Evolutionary conservation across 2,797 vertebrate genomes (phyloP).

Genomic region (Perodicticus potto): DNA sequence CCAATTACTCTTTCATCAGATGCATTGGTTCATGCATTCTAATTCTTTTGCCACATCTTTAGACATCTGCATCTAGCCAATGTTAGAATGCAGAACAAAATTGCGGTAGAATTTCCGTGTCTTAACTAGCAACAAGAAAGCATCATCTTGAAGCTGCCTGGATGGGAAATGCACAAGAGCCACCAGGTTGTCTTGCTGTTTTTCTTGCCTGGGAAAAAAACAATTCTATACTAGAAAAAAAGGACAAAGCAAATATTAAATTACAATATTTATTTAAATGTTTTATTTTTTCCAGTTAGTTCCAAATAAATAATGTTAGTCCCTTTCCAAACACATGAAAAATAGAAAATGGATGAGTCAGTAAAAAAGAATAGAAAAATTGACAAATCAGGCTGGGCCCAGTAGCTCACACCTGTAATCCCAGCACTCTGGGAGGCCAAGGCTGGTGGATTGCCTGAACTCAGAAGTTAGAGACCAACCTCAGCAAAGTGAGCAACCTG

Average conservation of each 20-base stretch:
- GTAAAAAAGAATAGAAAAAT: background rate
- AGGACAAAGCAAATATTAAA: slow-evolving; percentile 32
- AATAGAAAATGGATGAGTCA: background rate
- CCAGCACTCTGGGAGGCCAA: no score
- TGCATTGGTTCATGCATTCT: background rate
- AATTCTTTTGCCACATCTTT: background rate
- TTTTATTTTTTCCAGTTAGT: background rate
- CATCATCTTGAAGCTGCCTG: background rate
- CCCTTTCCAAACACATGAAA: slow-evolving; percentile 57
- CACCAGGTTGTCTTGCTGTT: background rate
- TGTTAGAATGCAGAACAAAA: slow-evolving; percentile 31
- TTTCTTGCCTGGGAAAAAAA: background rate
- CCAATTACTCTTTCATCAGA: background rate
- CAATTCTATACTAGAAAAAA: background rate
- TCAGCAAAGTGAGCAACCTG: no score
- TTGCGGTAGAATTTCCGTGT: background rate
- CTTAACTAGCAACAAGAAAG: background rate
- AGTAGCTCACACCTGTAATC: no score
- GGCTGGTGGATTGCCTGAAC: no score
- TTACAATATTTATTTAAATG: background rate
- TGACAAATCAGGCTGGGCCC: no score
- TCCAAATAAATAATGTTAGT: background rate
- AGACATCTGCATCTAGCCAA: background rate
- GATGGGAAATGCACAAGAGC: background rate
- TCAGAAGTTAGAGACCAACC: no score